Percentiles rank a stretch among this genome's conserved stretches.
These are phyloP conservation scores for Liodrosophila aerea DNA, from an alignment of 2,888 invertebrate species.

Conservation along the genomic window DNA sequence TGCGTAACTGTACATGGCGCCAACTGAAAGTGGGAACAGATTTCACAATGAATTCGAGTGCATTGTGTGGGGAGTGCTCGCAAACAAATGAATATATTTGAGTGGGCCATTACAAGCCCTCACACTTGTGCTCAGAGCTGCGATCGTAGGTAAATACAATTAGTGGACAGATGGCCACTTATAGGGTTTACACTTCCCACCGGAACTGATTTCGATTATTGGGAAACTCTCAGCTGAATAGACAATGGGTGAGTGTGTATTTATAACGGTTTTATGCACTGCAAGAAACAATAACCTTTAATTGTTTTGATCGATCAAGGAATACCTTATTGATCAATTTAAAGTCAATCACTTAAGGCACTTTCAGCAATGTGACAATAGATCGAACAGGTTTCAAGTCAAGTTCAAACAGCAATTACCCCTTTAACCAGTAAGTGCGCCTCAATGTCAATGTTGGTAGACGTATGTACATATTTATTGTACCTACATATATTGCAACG, in stretches of 20 bases:
- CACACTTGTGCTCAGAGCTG: constrained; percentile 19
- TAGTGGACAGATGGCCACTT: constrained; percentile 25
- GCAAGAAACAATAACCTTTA: no score
- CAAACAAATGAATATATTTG: constrained; percentile 22
- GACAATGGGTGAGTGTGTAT: background rate
- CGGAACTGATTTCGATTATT: constrained; percentile 21
- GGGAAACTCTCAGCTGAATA: background rate
- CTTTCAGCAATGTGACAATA: no score
- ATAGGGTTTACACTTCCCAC: constrained; percentile 13
- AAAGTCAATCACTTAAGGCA: no score
- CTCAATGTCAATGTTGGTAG: constrained; percentile 53
- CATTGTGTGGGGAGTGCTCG: constrained; percentile 23
- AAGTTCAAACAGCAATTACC: constrained; percentile 66
- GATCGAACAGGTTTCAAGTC: constrained; percentile 32
- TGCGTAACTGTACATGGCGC: constrained; percentile 35
- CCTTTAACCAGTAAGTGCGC: constrained; percentile 50
- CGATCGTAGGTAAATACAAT: constrained; percentile 43
- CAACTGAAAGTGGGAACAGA: constrained; percentile 20
- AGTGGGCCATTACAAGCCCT: constrained; percentile 35
- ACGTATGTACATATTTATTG: constrained; percentile 1
- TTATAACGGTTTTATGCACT: no score
- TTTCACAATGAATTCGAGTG: constrained; percentile 36
- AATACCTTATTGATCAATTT: no score
- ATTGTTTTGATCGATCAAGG: no score
- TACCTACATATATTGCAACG: constrained; percentile 23